These are phyloP conservation scores for Zhuqinia jingwanae DNA, from an alignment of 2,888 invertebrate genomes.

Conservation along the genomic window DNA sequence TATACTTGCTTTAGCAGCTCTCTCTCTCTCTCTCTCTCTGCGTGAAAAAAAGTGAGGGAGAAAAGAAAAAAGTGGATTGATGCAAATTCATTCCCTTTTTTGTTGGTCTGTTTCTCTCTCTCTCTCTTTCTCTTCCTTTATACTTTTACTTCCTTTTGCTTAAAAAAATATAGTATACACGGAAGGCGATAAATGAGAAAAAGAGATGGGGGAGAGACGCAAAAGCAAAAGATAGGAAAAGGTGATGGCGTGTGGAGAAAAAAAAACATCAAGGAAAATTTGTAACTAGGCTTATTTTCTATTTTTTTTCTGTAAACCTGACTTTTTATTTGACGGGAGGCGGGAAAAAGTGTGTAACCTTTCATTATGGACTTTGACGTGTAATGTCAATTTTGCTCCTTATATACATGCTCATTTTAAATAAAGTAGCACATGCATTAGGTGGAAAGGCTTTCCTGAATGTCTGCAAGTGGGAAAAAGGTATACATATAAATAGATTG, in stretches of 20 bases:
- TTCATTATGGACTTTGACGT: conserved; percentile 63
- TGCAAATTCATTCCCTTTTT: conserved; percentile 53
- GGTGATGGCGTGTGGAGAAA: conserved; percentile 20
- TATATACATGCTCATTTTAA: conserved; percentile 10
- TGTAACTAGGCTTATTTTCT: conserved; percentile 45
- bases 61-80: conserved; percentile 14
- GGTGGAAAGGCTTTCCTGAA: neutral
- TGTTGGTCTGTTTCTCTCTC: neutral
- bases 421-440: neutral
- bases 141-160: neutral
- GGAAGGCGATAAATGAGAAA: neutral
- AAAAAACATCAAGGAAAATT: conserved; percentile 33
- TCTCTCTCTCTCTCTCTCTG: too few species aligned
- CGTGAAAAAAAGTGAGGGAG: too few species aligned
- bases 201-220: neutral
- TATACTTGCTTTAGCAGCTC: conserved; percentile 2
- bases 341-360: conserved; percentile 40
- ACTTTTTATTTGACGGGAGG: conserved; percentile 40
- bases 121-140: neutral
- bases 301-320: neutral
- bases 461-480: neutral
- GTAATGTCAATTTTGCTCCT: conserved; percentile 51
- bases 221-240: neutral
- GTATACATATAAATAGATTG: too few species aligned
- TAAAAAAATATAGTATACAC: neutral